These are phyloP conservation scores for Podabrus alpinus DNA, from an alignment of 2,888 invertebrate species.

Conservation along the genomic window DNA sequence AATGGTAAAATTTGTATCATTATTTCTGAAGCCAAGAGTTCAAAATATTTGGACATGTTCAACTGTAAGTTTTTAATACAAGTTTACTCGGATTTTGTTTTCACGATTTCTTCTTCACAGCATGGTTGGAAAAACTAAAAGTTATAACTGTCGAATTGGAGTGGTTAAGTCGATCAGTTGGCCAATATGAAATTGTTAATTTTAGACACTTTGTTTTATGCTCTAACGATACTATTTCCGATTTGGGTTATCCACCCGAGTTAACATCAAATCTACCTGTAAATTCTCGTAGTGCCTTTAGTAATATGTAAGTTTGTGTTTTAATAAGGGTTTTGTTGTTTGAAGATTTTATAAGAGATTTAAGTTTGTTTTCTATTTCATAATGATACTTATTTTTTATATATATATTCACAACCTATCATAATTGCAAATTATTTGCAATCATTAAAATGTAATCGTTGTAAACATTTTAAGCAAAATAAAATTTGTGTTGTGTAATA, in stretches of 20 bases:
- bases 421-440: not conserved
- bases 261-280: conserved; percentile 41
- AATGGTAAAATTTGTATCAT: conserved; percentile 44
- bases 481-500: not conserved
- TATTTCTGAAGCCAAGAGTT: conserved; percentile 44
- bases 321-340: not conserved
- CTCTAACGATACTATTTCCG: conserved; percentile 43
- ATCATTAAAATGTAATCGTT: not conserved
- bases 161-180: conserved; percentile 51
- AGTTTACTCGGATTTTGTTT: not conserved
- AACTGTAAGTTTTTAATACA: conserved; percentile 42
- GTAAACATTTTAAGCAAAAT: not conserved
- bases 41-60: conserved; percentile 46
- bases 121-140: conserved; percentile 46
- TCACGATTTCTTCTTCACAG: conserved; percentile 39
- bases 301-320: not conserved
- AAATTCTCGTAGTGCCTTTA: conserved; percentile 4
- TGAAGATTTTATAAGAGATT: not conserved
- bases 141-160: conserved; percentile 51
- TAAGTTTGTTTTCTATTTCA: not conserved
- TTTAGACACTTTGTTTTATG: conserved; percentile 47
- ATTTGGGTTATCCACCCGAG: conserved; percentile 47
- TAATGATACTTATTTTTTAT: not conserved
- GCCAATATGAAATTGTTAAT: conserved; percentile 48
- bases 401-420: not conserved